These are phyloP conservation scores for Orthosia gothica DNA, from an alignment of 2,888 invertebrate species.

Conservation along the genomic window DNA sequence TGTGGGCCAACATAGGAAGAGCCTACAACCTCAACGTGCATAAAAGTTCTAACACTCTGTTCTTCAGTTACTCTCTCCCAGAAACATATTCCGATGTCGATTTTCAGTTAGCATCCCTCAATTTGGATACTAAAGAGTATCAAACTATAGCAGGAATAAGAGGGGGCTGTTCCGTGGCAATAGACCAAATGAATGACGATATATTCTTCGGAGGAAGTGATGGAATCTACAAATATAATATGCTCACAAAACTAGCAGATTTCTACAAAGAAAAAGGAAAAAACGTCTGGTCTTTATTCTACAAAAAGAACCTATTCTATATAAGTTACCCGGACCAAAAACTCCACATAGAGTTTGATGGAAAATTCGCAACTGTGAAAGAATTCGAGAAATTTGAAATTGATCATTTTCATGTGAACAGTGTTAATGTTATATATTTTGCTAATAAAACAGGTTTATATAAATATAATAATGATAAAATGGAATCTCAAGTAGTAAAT, in stretches of 20 bases:
- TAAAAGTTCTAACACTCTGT: constrained; percentile 76
- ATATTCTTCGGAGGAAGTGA: constrained; percentile 83
- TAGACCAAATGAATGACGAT: constrained; percentile 78
- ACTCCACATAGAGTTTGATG: constrained; percentile 78
- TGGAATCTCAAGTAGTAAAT: constrained; percentile 67
- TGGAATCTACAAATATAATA: constrained; percentile 83
- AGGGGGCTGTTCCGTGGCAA: constrained; percentile 81
- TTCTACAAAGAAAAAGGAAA: constrained; percentile 78
- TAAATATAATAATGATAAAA: constrained; percentile 72
- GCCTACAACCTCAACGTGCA: constrained; percentile 80
- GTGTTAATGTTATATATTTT: constrained; percentile 74
- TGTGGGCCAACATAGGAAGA: constrained; percentile 75
- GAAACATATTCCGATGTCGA: constrained; percentile 79
- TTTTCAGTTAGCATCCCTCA: constrained; percentile 78
- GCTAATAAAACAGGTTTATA: constrained; percentile 81
- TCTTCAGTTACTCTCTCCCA: constrained; percentile 79
- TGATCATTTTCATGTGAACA: constrained; percentile 78
- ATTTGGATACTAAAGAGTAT: constrained; percentile 76
- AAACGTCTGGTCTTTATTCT: constrained; percentile 82
- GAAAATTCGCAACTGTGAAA: constrained; percentile 77
- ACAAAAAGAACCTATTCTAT: constrained; percentile 80
- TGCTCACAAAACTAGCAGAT: constrained; percentile 79
- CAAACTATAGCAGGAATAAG: constrained; percentile 77
- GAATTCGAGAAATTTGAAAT: constrained; percentile 81
- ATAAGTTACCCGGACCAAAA: constrained; percentile 83